Base-by-base conservation (phyloP, 2,888 invertebrate species). In the Amaurobius ferox region DNA sequence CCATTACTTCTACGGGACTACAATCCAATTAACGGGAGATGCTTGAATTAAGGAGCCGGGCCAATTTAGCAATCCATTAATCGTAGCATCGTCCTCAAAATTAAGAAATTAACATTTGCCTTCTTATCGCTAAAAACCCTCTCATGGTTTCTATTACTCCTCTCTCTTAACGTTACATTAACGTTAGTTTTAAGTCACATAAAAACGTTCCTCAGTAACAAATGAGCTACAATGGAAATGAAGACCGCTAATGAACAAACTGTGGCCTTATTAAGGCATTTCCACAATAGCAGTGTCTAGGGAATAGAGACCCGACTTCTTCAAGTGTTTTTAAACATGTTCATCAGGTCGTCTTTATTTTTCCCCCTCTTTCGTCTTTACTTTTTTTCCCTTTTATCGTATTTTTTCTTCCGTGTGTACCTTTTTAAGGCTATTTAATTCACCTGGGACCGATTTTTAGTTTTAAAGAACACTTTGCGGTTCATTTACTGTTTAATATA, bases 401-500 rank as follows among this genome's bases (percentile, higher is more conserved):
- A 30, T 30, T 30, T 16, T 23, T 55, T 32, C 11, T n/a, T 11
- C 26, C 62, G 9, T 67, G 66, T 64, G 72, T 77, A 72, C 77
- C 83, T 77, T 77, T n/a, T 85, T 85, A 85, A 85, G 71, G 55
- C 72, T 48, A 55, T 85, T 64, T 64, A 61, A 67, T 71, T 77
- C 83, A 77, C 77, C 77, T 77, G 83, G 83, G 83, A 72, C 66
- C 83, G 83, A 85, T 85, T 85, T n/a, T 85, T 72, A 85, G 66
- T 85, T 85, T 85, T 85, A 71, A 70, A 70, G 77, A 85, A 85
- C 83, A 85, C 83, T 85, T 85, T 85, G 83, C 77, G 83, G 83
- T 85, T 85, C 83, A 85, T 85, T 85, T 85, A 85, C 77, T 85
- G 78, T 77, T 85, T 85, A 85, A 85, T 85, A 85, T 78, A 78